Base-by-base conservation (phyloP, 2,797 vertebrate species). In the Sebastes taczanowskii region DNA sequence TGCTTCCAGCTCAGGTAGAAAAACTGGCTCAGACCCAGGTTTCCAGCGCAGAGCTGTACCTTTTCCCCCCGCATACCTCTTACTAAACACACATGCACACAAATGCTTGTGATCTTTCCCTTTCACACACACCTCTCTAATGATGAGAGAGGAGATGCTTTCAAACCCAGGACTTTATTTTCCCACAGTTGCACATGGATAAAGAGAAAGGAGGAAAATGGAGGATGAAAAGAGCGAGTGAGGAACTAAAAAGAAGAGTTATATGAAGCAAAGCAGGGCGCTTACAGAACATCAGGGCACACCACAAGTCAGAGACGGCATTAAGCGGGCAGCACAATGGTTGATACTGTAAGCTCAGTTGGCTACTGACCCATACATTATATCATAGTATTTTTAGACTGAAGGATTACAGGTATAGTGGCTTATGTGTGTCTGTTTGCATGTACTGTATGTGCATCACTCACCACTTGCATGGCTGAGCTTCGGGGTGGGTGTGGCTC, bases 381-480 rank as follows among this genome's bases (percentile, higher is more conserved):
- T 60, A 65, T 34, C 4, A 34, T 20, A 11, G 32, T 23, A n/a
- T 62, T 73, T 73, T 34, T 58, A 84, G 64, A 56, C 62, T 32
- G 58, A 61, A 34, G 56, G 71, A 81, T 74, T 61, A 72, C 42
- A 49, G 16, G 7, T 38, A 27, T 4, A 71, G 35, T 25, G 6
- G 42, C 64, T n/a, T 72, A 22, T 71, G 32, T 71, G 55, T 68
- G 66, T 86, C 55, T 81, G 63, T 75, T 69, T 74, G 62, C 23
- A 14, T 63, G 35, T 14, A 58, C 32, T 38, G 35, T 56, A 10
- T 67, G 74, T 70, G 56, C 10, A 29, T 83, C 68, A 97, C 99
- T 98, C 94, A 99, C 99, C 97, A 98, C 97, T 93, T 99, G 98
- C 98, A 99, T 99, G 90, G 98, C 97, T 42, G 99, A 99, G 85